These are phyloP conservation scores for Triplophysa yarkandensis DNA, from an alignment of 2,797 vertebrate species.

Conservation along the genomic window DNA sequence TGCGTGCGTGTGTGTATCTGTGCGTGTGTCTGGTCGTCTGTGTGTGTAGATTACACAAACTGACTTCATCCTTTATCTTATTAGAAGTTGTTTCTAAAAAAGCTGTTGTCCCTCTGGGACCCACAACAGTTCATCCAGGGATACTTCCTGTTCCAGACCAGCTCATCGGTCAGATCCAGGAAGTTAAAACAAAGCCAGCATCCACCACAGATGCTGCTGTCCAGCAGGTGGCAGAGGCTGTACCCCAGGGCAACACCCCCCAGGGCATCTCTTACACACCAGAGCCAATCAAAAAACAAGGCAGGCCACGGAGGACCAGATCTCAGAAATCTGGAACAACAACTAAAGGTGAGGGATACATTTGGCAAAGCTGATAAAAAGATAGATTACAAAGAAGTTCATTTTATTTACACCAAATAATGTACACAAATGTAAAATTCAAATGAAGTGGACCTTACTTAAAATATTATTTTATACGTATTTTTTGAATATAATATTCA, in stretches of 20 bases:
- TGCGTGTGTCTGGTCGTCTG: too few species aligned
- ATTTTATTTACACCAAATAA: too few species aligned
- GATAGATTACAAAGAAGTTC: neutral
- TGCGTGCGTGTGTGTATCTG: too few species aligned
- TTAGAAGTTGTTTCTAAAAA: conserved; percentile 55
- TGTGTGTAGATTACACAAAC: neutral
- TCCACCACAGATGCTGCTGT: conserved; percentile 59
- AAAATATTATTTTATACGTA: too few species aligned
- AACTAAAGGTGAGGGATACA: conserved; percentile 64
- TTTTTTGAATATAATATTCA: too few species aligned
- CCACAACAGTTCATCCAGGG: conserved; percentile 31
- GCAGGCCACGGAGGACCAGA: conserved; percentile 80
- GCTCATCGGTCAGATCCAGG: conserved; percentile 76
- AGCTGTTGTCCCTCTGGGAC: conserved; percentile 40
- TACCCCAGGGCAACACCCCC: conserved; percentile 46
- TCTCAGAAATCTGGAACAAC: conserved; percentile 65
- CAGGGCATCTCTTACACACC: conserved; percentile 52
- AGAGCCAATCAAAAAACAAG: conserved; percentile 76
- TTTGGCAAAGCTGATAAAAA: neutral
- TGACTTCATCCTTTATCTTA: neutral
- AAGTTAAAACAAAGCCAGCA: conserved; percentile 63
- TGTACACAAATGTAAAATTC: too few species aligned
- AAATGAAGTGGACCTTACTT: too few species aligned
- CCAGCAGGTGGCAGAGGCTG: conserved; percentile 63
- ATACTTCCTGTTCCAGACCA: conserved; percentile 71